A percentile compares a stretch with the other conserved stretches of the same genome.
phyloP scores from a whole-genome alignment of 2,113 vertebrate species.

The Anarrhichthys ocellatus region DNA sequence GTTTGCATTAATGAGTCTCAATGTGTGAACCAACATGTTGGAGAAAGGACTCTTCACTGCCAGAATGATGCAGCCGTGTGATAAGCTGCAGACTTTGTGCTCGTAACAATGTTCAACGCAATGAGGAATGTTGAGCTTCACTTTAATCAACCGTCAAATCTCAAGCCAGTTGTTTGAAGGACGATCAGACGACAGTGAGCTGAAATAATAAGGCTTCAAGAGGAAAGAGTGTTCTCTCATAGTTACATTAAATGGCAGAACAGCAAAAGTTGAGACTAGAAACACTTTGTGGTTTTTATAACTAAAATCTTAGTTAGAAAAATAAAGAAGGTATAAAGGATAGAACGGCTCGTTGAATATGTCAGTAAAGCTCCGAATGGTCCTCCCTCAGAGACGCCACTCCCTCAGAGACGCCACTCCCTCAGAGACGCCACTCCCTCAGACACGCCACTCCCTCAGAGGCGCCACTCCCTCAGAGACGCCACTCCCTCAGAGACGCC shows the following conservation, averaged over 20 bases:
- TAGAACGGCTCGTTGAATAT: background rate
- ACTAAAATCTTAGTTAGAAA: background rate
- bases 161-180: background rate
- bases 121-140: background rate
- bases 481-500: background rate
- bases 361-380: background rate
- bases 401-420: background rate
- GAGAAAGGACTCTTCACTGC: background rate
- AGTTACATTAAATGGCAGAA: conserved; percentile 4
- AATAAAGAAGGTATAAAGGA: background rate
- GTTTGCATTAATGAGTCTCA: background rate
- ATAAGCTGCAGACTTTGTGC: background rate
- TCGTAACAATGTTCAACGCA: background rate
- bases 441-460: background rate
- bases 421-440: background rate
- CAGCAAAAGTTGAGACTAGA: background rate
- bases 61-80: no score
- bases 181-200: background rate
- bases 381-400: background rate
- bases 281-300: background rate
- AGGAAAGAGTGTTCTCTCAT: background rate
- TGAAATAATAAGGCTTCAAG: background rate
- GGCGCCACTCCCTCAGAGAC: background rate
- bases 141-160: background rate
- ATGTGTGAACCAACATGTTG: background rate